Evolutionary conservation across 2,888 invertebrate species (phyloP), one percentile per base, ranked within the genome.

Genomic region (Achlya flavicornis): DNA sequence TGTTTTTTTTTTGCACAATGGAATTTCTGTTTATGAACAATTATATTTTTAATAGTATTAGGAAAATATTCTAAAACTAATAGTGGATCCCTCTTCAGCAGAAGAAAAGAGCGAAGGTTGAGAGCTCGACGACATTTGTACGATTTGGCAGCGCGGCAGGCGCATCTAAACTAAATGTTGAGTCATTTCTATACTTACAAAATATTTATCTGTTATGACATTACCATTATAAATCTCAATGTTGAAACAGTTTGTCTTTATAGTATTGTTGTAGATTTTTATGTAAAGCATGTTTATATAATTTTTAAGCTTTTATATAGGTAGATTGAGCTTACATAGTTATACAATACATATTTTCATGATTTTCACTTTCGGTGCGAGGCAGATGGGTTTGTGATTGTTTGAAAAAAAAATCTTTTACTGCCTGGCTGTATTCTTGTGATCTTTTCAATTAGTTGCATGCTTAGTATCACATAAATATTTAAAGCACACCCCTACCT

Each of bases 21-120:
- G n/a, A 46, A n/a, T 1, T 46, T 46, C 46, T n/a, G 14, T 43
- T 14, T 3, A 43, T 43, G 12, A 43, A 43, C 11, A 43, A 43
- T 14, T 43, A n/a, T 46, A n/a, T n/a, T 46, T n/a, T 46, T n/a
- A n/a, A 46, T 46, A 46, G n/a, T 46, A 14, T 43, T 10, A 6
- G 53, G 53, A 35, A 16, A 41, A 46, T 65, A 41, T 57, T 43
- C 43, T 60, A 48, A 64, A 63, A 68, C 69, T 75, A 68, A 74
- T 71, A 64, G 53, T 75, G 63, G 66, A 77, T 87, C 80, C 76
- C 84, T 83, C 80, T 81, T 76, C 88, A 93, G 92, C 92, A 86
- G 61, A 91, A 86, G 90, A 93, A 93, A 91, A 92, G 91, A 83
- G 77, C 77, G 72, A 92, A 90, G 85, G 71, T 85, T 77, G 91